Percentiles rank a stretch among this genome's conserved stretches.
These are phyloP conservation scores for Ornithorhynchus anatinus DNA, from an alignment of 2,113 vertebrate species.

Conservation along the genomic window DNA sequence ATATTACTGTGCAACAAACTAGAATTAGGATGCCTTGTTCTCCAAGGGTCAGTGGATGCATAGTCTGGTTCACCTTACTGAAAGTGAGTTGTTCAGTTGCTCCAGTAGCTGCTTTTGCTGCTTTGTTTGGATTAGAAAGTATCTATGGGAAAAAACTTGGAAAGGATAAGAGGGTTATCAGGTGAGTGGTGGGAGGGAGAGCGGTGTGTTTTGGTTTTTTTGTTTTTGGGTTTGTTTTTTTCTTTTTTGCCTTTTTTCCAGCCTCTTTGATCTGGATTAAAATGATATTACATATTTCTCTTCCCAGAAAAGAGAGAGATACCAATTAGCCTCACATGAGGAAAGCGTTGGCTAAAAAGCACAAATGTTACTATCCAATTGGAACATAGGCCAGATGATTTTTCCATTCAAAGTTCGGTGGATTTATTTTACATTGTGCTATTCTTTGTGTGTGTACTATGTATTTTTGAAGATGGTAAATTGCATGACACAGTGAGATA, in stretches of 20 bases:
- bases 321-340: neutral
- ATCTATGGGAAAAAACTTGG: neutral
- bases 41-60: conserved; percentile 1
- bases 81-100: neutral
- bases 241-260: conserved; percentile 24
- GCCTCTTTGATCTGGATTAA: conserved; percentile 2
- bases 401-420: conserved; percentile 10
- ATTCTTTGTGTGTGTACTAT: no score
- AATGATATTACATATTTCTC: neutral
- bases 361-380: neutral
- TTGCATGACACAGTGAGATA: conserved; percentile 30
- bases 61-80: neutral
- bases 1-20: conserved; percentile 35
- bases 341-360: neutral
- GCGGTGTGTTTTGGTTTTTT: neutral
- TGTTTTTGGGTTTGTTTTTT: neutral
- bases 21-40: neutral
- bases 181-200: neutral
- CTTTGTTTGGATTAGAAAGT: neutral
- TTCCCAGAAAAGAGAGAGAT: neutral
- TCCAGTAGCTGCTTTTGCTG: conserved; percentile 1
- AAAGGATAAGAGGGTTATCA: neutral
- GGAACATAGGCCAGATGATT: neutral
- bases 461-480: conserved; percentile 29
- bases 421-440: neutral